Evolutionary conservation across 2,797 vertebrate species (phyloP).

Genomic region (Masticophis lateralis): DNA sequence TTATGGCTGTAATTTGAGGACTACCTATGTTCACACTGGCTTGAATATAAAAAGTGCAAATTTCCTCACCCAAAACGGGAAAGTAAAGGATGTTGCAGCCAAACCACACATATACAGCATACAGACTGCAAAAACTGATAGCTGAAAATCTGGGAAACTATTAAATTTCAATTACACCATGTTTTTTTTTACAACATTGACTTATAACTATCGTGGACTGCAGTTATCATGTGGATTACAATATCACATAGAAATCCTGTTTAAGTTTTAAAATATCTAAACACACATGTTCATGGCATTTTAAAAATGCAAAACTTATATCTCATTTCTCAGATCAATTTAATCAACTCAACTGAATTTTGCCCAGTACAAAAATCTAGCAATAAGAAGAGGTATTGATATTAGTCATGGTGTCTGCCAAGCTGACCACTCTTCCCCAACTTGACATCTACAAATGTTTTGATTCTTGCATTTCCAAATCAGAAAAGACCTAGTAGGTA

Average conservation of each 20-base stretch:
- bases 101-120: background rate
- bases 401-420: background rate
- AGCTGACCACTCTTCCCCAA: background rate
- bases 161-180: background rate
- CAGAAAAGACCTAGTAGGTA: background rate
- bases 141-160: background rate
- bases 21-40: background rate
- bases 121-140: background rate
- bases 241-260: background rate
- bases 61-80: background rate
- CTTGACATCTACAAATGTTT: background rate
- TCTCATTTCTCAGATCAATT: constrained; percentile 32
- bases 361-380: background rate
- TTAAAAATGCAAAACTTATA: constrained; percentile 30
- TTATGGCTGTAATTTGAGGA: background rate
- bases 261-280: constrained; percentile 19
- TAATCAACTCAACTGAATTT: constrained; percentile 8
- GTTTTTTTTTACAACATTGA: background rate
- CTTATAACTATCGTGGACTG: background rate
- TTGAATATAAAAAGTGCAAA: background rate
- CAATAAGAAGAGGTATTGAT: background rate
- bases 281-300: background rate
- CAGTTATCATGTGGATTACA: background rate
- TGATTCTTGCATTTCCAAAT: background rate
- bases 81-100: background rate